Base-by-base conservation (phyloP, 2,797 vertebrate species). In the Delichon dasypus region DNA sequence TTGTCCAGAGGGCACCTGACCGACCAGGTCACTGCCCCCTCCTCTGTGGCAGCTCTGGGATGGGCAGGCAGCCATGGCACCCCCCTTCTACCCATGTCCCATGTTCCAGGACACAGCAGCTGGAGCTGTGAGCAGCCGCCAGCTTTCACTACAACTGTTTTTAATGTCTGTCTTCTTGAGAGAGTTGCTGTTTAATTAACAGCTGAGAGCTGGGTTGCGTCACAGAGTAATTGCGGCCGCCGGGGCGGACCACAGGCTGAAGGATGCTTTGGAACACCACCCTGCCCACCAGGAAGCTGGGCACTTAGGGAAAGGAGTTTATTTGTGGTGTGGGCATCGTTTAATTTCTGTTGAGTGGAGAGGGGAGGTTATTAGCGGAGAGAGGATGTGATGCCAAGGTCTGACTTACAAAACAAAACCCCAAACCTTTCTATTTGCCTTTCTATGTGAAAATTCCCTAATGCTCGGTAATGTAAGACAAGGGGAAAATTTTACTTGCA, bases 401-500 rank as follows among this genome's bases (percentile, higher is more conserved):
- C 70, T 88, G 84, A 76, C 91, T 84, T 44, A 72, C 66, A 78
- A 91, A 94, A 93, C 85, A 92, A 93, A 91, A 26, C 85, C 67
- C 89, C 83, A 76, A 85, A 82, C 77, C 91, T 89, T 88, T 86
- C 95, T 89, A 17, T 94, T 93, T 86, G 73, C 75, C 85, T 94
- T 91, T 93, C 50, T 7, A 2, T 62, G 80, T 90, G 79, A 93
- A 91, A 96, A 91, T 89, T 95, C 94, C 95, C 91, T 90, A 72
- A 60, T 45, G 88, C 83, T 74, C 70, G 8, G 83, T 90, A 97
- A 81, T 45, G 66, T 88, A 94, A 96, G 94, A 91, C 91, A 93
- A 86, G 95, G 68, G 95, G 95, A 86, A 96, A 95, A 74, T 95
- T 87, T 95, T 82, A 94, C 85, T 91, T 94, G 87, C 94, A 85